Base-by-base conservation (phyloP, 53 echinoderm and acorn worm genomes). In the Actinopyga echinites region DNA sequence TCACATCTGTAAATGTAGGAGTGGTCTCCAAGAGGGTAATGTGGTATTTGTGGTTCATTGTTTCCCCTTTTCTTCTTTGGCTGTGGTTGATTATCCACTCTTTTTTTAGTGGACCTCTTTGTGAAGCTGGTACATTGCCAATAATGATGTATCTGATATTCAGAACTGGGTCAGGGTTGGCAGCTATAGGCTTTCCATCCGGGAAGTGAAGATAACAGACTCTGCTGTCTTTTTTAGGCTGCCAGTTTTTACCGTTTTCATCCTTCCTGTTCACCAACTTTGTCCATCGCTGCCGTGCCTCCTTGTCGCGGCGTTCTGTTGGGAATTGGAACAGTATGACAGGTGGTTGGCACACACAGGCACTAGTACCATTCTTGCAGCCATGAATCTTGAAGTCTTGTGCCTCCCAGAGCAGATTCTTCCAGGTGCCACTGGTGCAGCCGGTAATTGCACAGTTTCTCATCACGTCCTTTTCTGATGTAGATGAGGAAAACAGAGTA, bases 181-280 rank as follows among this genome's bases (percentile, higher is more conserved):
- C 36, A 42, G 15, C 60, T 5, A 82, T 90, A 1, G 86, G 90
- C 24, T 80, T 56, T 11, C 82, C 74, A 17, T 90, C 82, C 20
- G 35, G 21, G 71, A 90, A 90, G 45, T 90, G 90, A 13, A 42
- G 25, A 3, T 83, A 83, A 56, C 90, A 90, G 7, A 90, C 79
- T 30, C 86, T 74, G 57, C 68, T 69, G 19, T 79, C 17, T 10
- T 44, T 33, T 20, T 57, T 17, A 26, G 89, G 85, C 23, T 64
- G 29, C 90, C 90, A 90, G 28, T 65, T 82, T 58, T 82, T 82
- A 15, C 83, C 82, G 5, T 28, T 45, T 4, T 56, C 34, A 38
- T 22, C n/a, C 25, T 75, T 74, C 30, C 82, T 52, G 40, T 71
- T 82, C 24, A 90, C 56, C 19, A 90, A 35, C 31, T 74, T 62